Percentiles rank a stretch among this genome's conserved stretches.
phyloP scores from a whole-genome alignment of 2,113 vertebrate species.

The Erythrolamprus reginae region DNA sequence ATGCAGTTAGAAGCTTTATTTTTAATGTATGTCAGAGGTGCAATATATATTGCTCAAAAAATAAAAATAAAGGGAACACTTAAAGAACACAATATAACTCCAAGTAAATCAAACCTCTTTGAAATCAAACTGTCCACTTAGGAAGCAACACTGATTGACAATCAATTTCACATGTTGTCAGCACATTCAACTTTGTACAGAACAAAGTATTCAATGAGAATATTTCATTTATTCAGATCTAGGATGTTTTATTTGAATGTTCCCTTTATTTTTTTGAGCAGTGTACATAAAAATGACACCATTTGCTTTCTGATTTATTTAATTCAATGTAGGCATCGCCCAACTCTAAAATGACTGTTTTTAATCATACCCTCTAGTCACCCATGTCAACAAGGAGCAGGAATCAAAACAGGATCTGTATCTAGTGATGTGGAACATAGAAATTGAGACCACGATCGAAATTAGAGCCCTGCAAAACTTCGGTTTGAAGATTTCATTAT shows the following conservation, averaged over 20 bases:
- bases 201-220: too few species aligned
- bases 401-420: background rate
- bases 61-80: too few species aligned
- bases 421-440: background rate
- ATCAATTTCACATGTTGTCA: too few species aligned
- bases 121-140: too few species aligned
- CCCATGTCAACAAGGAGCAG: background rate
- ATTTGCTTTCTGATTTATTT: background rate
- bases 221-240: too few species aligned
- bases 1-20: background rate
- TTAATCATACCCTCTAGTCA: background rate
- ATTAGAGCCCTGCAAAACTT: background rate
- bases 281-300: background rate
- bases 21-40: background rate
- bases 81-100: too few species aligned
- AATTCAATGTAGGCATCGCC: background rate
- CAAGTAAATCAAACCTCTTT: too few species aligned
- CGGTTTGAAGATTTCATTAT: background rate
- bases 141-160: too few species aligned
- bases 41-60: too few species aligned
- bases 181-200: too few species aligned
- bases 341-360: background rate
- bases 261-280: too few species aligned
- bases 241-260: too few species aligned
- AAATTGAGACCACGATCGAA: background rate